A percentile compares a stretch with the other conserved stretches of the same genome.
These are phyloP conservation scores for Anoplophora glabripennis DNA, from an alignment of 1,140 invertebrate genomes.

Conservation along the genomic window DNA sequence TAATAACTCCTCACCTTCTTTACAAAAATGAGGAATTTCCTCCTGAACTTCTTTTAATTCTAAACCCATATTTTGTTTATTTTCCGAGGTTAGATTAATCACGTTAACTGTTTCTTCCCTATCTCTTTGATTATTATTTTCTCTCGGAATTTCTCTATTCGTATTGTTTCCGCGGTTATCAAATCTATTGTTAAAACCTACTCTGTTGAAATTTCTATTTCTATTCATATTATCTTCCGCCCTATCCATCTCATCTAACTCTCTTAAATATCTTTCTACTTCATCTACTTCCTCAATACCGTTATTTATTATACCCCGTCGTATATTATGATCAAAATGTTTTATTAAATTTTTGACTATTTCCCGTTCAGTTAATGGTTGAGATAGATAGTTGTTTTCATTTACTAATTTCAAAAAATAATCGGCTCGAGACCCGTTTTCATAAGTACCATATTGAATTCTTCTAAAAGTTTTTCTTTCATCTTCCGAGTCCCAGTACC, in stretches of 20 bases:
- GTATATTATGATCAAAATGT: slow-evolving; percentile 1
- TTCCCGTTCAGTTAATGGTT: no score
- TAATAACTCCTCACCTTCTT: neutral
- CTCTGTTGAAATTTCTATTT: neutral
- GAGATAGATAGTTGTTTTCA: no score
- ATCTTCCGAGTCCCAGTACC: neutral
- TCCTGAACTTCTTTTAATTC: no score
- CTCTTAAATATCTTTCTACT: neutral
- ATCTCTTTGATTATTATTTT: neutral
- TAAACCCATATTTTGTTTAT: neutral
- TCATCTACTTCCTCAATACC: slow-evolving; percentile 4
- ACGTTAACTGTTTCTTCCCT: no score
- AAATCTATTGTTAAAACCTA: neutral
- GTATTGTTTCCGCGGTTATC: neutral
- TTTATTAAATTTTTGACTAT: neutral
- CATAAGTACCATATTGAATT: neutral
- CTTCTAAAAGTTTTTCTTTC: neutral
- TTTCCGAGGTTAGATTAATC: no score
- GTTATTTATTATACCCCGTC: neutral
- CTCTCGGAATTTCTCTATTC: neutral
- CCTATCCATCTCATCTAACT: neutral
- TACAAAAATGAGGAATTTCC: neutral
- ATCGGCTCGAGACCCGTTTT: neutral
- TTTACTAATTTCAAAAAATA: neutral
- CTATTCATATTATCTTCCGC: neutral